Conservation (phyloP, 2,797 vertebrate species). For the Urosaurus nigricauda region DNA sequence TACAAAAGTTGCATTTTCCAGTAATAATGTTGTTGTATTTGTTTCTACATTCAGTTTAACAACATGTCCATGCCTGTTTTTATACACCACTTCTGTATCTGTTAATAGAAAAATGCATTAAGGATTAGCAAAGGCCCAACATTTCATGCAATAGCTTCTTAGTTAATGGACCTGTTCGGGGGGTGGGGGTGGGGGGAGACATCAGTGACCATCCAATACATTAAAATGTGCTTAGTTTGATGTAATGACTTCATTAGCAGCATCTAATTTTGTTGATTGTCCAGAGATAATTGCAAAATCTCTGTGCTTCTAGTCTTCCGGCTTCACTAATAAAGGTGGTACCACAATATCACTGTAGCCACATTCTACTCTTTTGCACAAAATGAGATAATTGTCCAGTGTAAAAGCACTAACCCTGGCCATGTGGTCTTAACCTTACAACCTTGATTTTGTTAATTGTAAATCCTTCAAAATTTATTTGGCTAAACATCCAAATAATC, state of each 20-base stretch:
- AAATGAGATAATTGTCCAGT: conserved; percentile 2
- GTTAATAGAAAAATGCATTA: conserved; percentile 75
- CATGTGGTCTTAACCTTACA: neutral
- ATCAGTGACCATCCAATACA: conserved; percentile 8
- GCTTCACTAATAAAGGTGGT: conserved; percentile 8
- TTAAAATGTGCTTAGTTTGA: conserved; percentile 11
- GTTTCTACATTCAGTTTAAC: conserved; percentile 93
- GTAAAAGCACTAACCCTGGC: neutral
- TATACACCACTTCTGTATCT: conserved; percentile 96
- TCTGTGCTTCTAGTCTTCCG: neutral
- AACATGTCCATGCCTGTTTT: conserved; percentile 92
- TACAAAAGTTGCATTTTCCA: conserved; percentile 96
- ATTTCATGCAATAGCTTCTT: conserved; percentile 51
- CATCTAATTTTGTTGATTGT: conserved; percentile 19
- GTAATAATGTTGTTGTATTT: conserved; percentile 88
- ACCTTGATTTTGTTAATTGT: neutral
- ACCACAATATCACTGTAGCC: neutral
- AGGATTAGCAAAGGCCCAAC: conserved; percentile 65
- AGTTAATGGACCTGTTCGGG: conserved; percentile 50
- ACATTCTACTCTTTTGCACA: conserved; percentile 1
- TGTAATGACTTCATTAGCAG: conserved; percentile 15
- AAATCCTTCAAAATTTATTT: neutral
- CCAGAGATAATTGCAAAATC: conserved; percentile 19
- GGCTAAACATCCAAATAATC: neutral
- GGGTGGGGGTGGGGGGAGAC: conserved; percentile 17